phyloP scores from a whole-genome alignment of 2,888 invertebrate species.

The Blastobasis lacticolella region DNA sequence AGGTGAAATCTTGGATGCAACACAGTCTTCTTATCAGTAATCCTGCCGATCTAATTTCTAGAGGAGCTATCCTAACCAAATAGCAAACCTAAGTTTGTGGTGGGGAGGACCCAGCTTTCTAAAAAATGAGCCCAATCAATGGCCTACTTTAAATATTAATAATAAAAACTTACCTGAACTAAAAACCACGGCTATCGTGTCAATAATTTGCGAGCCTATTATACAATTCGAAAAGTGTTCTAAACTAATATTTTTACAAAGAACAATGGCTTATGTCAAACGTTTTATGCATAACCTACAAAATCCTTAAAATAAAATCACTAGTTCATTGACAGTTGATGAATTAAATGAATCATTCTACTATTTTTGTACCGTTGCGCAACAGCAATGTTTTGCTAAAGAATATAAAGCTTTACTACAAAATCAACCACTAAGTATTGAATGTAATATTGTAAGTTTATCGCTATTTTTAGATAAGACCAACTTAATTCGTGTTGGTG shows the following conservation, averaged over 20 bases:
- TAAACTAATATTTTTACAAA: background rate
- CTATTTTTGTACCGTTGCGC: slow-evolving; percentile 7
- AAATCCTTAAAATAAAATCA: slow-evolving; percentile 7
- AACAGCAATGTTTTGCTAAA: slow-evolving; percentile 6
- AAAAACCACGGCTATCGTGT: slow-evolving; percentile 3
- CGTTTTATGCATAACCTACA: slow-evolving; percentile 11
- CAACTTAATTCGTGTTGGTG: slow-evolving; percentile 1
- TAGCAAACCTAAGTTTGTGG: slow-evolving; percentile 5
- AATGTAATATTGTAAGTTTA: no score
- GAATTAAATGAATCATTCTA: slow-evolving; percentile 10
- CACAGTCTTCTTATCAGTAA: background rate
- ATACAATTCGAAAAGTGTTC: slow-evolving; percentile 8
- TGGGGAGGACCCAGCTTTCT: slow-evolving; percentile 17
- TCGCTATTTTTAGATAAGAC: no score
- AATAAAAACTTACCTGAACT: slow-evolving; percentile 9
- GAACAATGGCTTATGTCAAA: slow-evolving; percentile 3
- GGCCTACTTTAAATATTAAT: slow-evolving; percentile 10
- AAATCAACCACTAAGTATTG: background rate
- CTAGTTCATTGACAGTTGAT: slow-evolving; percentile 3
- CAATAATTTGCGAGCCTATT: background rate
- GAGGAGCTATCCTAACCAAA: slow-evolving; percentile 8
- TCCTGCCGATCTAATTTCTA: slow-evolving; percentile 8
- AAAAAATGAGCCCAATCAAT: slow-evolving; percentile 7
- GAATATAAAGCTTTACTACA: slow-evolving; percentile 6
- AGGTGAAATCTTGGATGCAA: no score